A percentile compares a stretch with the other conserved stretches of the same genome.
Conservation (phyloP, 2,113 vertebrate genomes). For the Lepisosteus oculatus region DNA sequence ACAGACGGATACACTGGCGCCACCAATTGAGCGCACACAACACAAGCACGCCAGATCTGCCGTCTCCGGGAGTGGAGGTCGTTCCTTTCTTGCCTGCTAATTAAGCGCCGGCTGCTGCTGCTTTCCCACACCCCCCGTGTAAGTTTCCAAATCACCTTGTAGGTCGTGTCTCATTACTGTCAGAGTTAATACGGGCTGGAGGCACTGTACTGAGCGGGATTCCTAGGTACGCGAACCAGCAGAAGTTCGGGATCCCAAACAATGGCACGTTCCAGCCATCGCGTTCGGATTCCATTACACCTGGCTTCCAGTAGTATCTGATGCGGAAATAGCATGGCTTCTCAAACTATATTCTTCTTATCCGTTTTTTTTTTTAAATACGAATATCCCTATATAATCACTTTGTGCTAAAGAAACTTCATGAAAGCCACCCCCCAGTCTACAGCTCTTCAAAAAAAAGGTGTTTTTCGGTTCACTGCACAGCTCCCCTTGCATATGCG, state of each 20-base stretch:
- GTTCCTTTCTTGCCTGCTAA: background rate
- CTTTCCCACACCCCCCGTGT: background rate
- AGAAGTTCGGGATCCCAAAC: background rate
- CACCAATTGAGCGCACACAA: conserved; percentile 10
- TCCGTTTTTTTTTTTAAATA: no score
- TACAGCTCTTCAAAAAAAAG: no score
- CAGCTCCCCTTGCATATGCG: no score
- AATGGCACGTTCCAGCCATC: background rate
- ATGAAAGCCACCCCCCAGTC: no score
- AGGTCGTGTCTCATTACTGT: conserved; percentile 6
- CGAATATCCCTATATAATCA: no score
- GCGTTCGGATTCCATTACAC: background rate
- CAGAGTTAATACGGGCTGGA: background rate
- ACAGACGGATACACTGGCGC: conserved; percentile 24
- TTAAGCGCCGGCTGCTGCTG: background rate
- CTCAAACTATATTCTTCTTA: no score
- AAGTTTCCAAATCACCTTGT: background rate
- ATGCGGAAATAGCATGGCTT: background rate
- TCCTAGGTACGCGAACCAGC: background rate
- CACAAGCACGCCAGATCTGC: background rate
- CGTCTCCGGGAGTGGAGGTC: background rate
- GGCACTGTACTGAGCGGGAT: background rate
- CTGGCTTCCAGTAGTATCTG: background rate
- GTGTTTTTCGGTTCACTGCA: no score
- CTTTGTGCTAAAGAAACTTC: no score